Evolutionary conservation across 2,113 vertebrate genomes (phyloP).

Genomic region (Zosterops borbonicus): DNA sequence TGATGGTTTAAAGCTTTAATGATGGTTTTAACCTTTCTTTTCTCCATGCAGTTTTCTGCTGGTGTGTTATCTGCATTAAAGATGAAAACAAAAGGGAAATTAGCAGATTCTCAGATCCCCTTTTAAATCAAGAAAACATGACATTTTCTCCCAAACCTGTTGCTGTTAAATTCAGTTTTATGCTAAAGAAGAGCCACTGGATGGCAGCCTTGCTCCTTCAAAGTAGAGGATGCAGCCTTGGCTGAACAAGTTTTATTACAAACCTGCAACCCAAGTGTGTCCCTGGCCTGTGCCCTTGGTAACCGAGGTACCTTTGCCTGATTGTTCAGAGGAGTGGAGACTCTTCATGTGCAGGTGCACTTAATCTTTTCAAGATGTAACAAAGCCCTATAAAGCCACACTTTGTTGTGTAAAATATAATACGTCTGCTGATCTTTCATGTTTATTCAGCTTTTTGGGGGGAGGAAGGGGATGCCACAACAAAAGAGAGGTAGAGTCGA

Average conservation of each 20-base stretch:
- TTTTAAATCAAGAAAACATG: neutral
- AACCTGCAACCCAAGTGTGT: neutral
- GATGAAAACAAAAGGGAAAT: neutral
- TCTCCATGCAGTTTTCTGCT: neutral
- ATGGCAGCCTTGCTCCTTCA: constrained; percentile 69
- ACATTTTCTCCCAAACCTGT: neutral
- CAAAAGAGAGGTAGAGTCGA: constrained; percentile 13
- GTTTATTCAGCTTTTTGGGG: constrained; percentile 36
- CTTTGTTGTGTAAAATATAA: constrained; percentile 42
- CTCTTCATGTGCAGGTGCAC: constrained; percentile 69
- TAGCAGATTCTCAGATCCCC: neutral
- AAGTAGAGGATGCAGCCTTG: neutral
- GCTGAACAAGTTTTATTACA: neutral
- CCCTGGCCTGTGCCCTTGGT: neutral
- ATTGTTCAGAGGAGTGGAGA: neutral
- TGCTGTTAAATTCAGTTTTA: neutral
- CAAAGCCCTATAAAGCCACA: constrained; percentile 58
- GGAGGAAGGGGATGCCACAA: neutral
- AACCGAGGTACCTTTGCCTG: constrained; percentile 11
- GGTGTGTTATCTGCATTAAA: neutral
- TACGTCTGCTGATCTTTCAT: constrained; percentile 43
- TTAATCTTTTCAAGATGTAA: constrained; percentile 77
- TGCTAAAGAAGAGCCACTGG: constrained; percentile 40
- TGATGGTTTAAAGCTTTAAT: neutral
- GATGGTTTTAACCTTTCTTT: neutral